Percentiles rank a stretch among this genome's conserved stretches.
phyloP scores from a whole-genome alignment of 2,113 vertebrate species.

The Noctilio leporinus region DNA sequence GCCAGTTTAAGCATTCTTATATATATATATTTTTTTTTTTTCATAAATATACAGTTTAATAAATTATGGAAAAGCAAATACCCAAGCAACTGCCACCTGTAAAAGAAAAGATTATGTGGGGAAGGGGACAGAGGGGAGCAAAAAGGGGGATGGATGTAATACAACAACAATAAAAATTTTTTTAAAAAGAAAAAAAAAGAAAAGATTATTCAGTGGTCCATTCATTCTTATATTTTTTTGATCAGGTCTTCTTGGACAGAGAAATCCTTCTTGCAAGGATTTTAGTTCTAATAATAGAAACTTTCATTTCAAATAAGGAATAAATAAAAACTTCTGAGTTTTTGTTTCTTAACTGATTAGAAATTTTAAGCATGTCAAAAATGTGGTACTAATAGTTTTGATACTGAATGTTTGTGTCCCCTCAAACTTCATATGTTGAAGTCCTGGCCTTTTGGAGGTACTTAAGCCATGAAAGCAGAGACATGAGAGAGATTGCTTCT shows the following conservation, averaged over 20 bases:
- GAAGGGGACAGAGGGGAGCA: too few relatives aligned
- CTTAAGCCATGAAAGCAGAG: background rate
- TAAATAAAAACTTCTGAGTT: background rate
- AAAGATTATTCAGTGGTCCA: too few relatives aligned
- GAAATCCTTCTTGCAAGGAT: background rate
- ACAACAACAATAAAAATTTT: too few relatives aligned
- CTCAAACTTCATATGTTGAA: background rate
- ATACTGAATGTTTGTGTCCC: background rate
- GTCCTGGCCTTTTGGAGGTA: background rate
- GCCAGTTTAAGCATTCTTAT: background rate
- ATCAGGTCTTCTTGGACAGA: background rate
- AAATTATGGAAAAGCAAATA: too few relatives aligned
- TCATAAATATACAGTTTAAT: too few relatives aligned
- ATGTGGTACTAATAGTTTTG: background rate
- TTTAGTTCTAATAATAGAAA: background rate
- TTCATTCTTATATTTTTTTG: background rate
- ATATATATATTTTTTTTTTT: too few relatives aligned
- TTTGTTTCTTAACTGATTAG: background rate
- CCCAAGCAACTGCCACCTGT: too few relatives aligned
- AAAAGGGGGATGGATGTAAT: too few relatives aligned
- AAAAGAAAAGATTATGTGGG: too few relatives aligned
- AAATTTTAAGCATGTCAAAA: background rate
- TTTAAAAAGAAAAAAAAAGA: too few relatives aligned
- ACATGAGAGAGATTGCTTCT: background rate
- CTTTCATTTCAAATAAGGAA: constrained; percentile 32